A percentile compares a stretch with the other conserved stretches of the same genome.
These are phyloP conservation scores for Drosophila rhopaloa DNA, from an alignment of 1,140 invertebrate genomes.

Conservation along the genomic window DNA sequence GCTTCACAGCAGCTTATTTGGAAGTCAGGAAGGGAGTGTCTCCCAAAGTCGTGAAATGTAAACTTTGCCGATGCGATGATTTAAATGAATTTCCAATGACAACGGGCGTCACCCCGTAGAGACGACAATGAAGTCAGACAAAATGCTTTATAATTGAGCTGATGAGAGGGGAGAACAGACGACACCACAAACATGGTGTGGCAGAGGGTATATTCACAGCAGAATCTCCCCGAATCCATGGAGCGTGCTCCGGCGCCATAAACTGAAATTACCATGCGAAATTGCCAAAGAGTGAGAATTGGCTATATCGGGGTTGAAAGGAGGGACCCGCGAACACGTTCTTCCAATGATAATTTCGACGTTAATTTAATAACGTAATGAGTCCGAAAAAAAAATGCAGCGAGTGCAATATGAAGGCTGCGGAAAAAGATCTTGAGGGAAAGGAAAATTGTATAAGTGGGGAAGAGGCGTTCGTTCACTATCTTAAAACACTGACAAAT, in stretches of 20 bases:
- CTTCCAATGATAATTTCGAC: constrained; percentile 41
- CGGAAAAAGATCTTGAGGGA: background rate
- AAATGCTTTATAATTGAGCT: constrained; percentile 60
- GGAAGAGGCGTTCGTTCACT: constrained; percentile 6
- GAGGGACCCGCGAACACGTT: constrained; percentile 16
- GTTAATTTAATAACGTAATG: constrained; percentile 70
- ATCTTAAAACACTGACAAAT: constrained; percentile 58
- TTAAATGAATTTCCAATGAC: constrained; percentile 54
- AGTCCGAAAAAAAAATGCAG: constrained; percentile 43
- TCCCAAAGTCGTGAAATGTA: constrained; percentile 17
- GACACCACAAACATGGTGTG: constrained; percentile 7
- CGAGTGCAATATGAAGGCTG: constrained; percentile 11
- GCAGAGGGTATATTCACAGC: background rate
- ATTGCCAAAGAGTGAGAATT: constrained; percentile 33
- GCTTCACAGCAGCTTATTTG: constrained; percentile 4
- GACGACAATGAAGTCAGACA: constrained; percentile 25
- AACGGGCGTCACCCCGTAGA: constrained; percentile 13
- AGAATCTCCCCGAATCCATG: constrained; percentile 13
- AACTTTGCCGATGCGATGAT: constrained; percentile 36
- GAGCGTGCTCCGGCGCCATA: constrained; percentile 22
- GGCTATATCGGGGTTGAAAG: background rate
- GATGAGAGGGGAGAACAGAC: constrained; percentile 4
- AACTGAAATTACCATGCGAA: constrained; percentile 52
- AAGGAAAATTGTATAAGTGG: background rate
- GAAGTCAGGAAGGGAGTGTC: constrained; percentile 22